A percentile compares a stretch with the other conserved stretches of the same genome.
Conservation (phyloP, 2,113 vertebrate species). For the Camelus dromedarius region DNA sequence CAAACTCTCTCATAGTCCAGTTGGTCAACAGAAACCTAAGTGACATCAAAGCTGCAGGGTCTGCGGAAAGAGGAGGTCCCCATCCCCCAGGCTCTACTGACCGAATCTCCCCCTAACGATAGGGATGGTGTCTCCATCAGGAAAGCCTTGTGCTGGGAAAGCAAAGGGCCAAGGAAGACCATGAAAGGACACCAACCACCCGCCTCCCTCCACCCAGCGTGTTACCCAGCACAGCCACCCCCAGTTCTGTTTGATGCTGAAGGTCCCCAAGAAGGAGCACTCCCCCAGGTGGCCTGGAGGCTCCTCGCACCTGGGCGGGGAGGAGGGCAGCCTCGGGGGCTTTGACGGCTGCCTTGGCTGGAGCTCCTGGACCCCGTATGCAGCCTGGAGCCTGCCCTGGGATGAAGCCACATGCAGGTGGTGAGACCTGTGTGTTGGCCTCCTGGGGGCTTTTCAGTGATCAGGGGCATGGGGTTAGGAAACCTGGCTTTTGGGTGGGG, state of each 20-base stretch:
- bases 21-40: not conserved
- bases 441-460: conserved; percentile 31
- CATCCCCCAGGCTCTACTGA: not conserved
- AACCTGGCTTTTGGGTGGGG: conserved; percentile 12
- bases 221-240: not conserved
- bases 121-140: not conserved
- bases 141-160: not conserved
- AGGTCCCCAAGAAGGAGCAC: not conserved
- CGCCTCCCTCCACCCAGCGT: not conserved
- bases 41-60: not conserved
- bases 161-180: not conserved
- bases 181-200: not conserved
- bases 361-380: not conserved
- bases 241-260: not conserved
- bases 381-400: not conserved
- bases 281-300: not conserved
- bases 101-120: not conserved
- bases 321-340: not conserved
- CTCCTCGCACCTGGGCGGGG: not conserved
- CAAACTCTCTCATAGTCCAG: not conserved
- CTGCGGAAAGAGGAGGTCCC: not conserved
- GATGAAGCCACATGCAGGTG: not conserved
- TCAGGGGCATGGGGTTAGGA: not conserved
- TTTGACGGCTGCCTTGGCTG: not conserved
- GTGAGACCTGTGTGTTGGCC: not conserved